Evolutionary conservation across 1,140 invertebrate genomes (phyloP).

Genomic region (Condylostylus longicornis): DNA sequence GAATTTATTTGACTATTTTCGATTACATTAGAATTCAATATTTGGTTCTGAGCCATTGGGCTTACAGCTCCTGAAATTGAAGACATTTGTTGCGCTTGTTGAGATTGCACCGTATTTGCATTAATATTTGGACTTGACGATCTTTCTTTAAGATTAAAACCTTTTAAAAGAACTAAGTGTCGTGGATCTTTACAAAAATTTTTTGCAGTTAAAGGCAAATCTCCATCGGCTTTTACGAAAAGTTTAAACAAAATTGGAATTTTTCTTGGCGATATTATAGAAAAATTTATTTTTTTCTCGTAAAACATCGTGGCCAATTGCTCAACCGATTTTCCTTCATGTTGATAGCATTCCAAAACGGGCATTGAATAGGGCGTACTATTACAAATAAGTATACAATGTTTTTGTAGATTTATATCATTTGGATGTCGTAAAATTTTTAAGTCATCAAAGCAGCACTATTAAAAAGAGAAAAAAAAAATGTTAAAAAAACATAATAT

Average conservation of each 20-base stretch:
- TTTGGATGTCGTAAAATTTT: constrained; percentile 45
- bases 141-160: constrained; percentile 62
- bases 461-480: too few relatives aligned
- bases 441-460: constrained; percentile 58
- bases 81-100: too few relatives aligned
- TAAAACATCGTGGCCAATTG: constrained; percentile 56
- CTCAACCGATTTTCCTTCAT: constrained; percentile 49
- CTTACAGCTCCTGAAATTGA: too few relatives aligned
- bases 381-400: constrained; percentile 82
- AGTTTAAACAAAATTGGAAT: constrained; percentile 63
- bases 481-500: too few relatives aligned
- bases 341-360: constrained; percentile 61
- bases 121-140: constrained; percentile 49
- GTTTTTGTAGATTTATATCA: constrained; percentile 42
- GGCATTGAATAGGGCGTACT: constrained; percentile 82
- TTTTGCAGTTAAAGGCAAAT: constrained; percentile 64
- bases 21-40: too few relatives aligned
- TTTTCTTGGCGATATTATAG: constrained; percentile 75
- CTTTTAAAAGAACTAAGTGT: constrained; percentile 67
- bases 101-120: too few relatives aligned
- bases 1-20: too few relatives aligned
- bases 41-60: too few relatives aligned
- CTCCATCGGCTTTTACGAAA: constrained; percentile 73
- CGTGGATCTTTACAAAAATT: constrained; percentile 81
- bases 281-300: constrained; percentile 70